Conservation (phyloP, 1,140 invertebrate genomes). For the Drosophila seguyi region DNA sequence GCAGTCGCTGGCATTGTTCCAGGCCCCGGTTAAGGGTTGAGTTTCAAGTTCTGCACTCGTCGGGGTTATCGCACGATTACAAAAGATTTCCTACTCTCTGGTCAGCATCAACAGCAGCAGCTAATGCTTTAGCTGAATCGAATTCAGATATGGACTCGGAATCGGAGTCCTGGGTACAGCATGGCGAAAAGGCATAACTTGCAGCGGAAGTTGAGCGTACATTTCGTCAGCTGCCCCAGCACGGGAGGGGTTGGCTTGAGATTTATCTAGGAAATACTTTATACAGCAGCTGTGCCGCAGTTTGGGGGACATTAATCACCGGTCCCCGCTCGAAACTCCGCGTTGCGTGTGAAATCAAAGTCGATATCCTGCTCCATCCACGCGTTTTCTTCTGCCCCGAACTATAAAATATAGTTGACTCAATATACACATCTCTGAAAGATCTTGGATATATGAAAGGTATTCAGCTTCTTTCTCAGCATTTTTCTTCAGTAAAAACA, state of each 20-base stretch:
- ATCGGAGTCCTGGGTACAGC: constrained; percentile 27
- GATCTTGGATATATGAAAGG: neutral
- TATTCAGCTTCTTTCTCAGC: no score
- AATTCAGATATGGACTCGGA: constrained; percentile 1
- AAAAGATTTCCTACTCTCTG: constrained; percentile 76
- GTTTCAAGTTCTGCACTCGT: constrained; percentile 72
- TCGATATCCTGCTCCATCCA: constrained; percentile 55
- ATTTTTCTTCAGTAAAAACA: constrained; percentile 6
- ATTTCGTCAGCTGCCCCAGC: constrained; percentile 48
- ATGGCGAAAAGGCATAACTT: constrained; percentile 53
- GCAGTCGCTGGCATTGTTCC: constrained; percentile 73
- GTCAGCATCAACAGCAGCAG: constrained; percentile 43
- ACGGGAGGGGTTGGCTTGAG: constrained; percentile 16
- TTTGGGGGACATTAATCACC: constrained; percentile 53
- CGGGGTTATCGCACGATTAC: constrained; percentile 81
- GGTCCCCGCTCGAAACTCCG: constrained; percentile 13
- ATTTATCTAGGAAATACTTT: constrained; percentile 78
- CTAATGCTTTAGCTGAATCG: constrained; percentile 4
- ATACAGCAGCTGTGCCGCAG: constrained; percentile 41
- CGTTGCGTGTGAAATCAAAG: constrained; percentile 54
- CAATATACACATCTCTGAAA: neutral
- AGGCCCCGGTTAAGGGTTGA: constrained; percentile 66
- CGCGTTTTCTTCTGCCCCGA: neutral
- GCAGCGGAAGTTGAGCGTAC: constrained; percentile 67
- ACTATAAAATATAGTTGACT: neutral